phyloP scores from a whole-genome alignment of 2,888 invertebrate genomes.

The Lasioglossum morio region DNA sequence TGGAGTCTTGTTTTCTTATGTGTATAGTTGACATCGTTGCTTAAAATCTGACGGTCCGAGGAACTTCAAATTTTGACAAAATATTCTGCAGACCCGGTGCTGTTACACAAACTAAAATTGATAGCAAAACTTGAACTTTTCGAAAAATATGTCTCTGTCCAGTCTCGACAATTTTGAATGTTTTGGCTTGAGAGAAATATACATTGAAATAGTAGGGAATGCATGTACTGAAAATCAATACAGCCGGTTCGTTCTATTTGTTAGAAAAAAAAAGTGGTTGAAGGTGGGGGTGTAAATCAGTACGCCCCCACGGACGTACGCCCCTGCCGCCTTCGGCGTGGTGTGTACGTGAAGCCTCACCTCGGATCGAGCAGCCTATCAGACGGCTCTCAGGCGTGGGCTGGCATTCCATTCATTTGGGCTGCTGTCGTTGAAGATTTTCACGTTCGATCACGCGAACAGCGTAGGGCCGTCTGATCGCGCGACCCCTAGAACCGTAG shows the following conservation, averaged over 20 bases:
- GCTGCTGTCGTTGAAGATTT: slow-evolving; percentile 75
- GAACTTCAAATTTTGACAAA: neutral
- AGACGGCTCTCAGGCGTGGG: slow-evolving; percentile 76
- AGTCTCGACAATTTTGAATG: neutral
- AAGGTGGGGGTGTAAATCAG: neutral
- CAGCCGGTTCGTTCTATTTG: neutral
- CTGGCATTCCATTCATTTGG: slow-evolving; percentile 81
- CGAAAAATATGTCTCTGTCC: neutral
- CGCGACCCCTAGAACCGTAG: slow-evolving; percentile 45
- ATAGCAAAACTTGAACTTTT: neutral
- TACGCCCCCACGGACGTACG: slow-evolving; percentile 32
- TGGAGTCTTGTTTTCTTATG: neutral
- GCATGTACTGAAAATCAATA: neutral
- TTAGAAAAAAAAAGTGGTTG: neutral
- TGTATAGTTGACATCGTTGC: neutral
- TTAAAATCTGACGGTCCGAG: neutral
- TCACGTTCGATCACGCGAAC: slow-evolving; percentile 75
- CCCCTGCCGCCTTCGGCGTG: slow-evolving; percentile 55
- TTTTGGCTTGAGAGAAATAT: neutral
- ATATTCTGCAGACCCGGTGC: neutral
- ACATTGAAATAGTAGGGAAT: neutral
- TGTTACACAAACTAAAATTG: neutral
- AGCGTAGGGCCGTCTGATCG: slow-evolving; percentile 61
- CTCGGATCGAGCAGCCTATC: slow-evolving; percentile 68
- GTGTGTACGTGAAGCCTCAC: slow-evolving; percentile 66